A percentile compares a stretch with the other conserved stretches of the same genome.
phyloP scores from a whole-genome alignment of 1,140 invertebrate species.

The Drosophila biarmipes region DNA sequence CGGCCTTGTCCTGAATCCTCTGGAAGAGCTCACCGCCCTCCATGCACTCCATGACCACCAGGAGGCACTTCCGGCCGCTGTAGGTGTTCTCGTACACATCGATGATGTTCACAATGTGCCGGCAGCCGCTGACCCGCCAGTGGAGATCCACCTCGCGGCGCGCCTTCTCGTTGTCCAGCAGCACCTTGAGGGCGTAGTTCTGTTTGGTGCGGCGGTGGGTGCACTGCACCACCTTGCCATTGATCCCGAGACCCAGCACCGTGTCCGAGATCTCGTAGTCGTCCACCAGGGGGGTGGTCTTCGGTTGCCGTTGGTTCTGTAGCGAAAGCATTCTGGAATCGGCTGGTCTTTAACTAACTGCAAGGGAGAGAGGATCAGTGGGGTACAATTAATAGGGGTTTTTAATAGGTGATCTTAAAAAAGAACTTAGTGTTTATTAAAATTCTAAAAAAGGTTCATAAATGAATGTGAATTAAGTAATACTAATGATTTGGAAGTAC shows the following conservation, averaged over 20 bases:
- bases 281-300: conserved; percentile 92
- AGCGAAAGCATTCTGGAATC: conserved; percentile 67
- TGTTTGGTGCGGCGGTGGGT: conserved; percentile 88
- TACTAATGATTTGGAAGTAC: no score
- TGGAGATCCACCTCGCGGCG: conserved; percentile 97
- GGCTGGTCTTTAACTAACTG: conserved; percentile 9
- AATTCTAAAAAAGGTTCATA: no score
- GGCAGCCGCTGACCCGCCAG: conserved; percentile 95
- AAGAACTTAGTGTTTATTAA: no score
- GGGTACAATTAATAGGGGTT: not conserved
- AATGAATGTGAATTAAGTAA: no score
- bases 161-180: conserved; percentile 96
- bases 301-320: conserved; percentile 85
- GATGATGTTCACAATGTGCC: conserved; percentile 96
- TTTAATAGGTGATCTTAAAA: not conserved
- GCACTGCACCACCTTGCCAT: conserved; percentile 96
- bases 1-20: conserved; percentile 96
- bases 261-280: conserved; percentile 97
- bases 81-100: conserved; percentile 99
- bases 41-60: conserved; percentile 99
- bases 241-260: conserved; percentile 98
- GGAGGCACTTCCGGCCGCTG: conserved; percentile 94
- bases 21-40: conserved; percentile 98
- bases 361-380: not conserved
- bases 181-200: conserved; percentile 96